Percentiles rank a stretch among this genome's conserved stretches.
phyloP scores from a whole-genome alignment of 2,113 vertebrate species.

The Zosterops hypoxanthus region DNA sequence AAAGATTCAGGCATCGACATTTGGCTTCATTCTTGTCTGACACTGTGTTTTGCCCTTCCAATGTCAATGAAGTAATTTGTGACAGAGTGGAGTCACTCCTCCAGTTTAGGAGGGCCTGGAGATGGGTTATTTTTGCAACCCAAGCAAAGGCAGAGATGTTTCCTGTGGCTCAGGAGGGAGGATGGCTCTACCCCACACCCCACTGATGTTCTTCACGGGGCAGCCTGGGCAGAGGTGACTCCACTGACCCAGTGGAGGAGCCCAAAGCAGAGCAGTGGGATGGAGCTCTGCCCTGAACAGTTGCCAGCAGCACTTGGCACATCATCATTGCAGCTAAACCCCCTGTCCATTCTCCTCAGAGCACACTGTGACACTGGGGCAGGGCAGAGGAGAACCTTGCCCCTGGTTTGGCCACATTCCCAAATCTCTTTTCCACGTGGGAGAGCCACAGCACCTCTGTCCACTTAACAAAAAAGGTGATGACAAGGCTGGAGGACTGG shows the following conservation, averaged over 20 bases:
- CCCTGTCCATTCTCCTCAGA: not conserved
- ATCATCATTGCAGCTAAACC: not conserved
- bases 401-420: not conserved
- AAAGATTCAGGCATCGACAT: not conserved
- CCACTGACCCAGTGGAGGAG: not conserved
- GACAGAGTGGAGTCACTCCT: not conserved
- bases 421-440: not conserved
- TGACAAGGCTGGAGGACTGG: not conserved
- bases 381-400: not conserved
- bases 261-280: not conserved
- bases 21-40: not conserved
- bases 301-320: not conserved
- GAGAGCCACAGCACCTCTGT: not conserved
- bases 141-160: not conserved
- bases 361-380: not conserved
- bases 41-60: not conserved
- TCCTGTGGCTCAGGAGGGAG: not conserved
- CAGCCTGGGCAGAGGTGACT: not conserved
- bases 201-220: accelerated
- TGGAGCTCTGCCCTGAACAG: not conserved
- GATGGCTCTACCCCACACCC: not conserved
- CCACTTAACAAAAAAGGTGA: not conserved
- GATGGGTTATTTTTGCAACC: not conserved
- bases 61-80: not conserved
- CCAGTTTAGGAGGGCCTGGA: not conserved